These are phyloP conservation scores for Atlantisia rogersi DNA, from an alignment of 2,113 vertebrate species.

Conservation along the genomic window DNA sequence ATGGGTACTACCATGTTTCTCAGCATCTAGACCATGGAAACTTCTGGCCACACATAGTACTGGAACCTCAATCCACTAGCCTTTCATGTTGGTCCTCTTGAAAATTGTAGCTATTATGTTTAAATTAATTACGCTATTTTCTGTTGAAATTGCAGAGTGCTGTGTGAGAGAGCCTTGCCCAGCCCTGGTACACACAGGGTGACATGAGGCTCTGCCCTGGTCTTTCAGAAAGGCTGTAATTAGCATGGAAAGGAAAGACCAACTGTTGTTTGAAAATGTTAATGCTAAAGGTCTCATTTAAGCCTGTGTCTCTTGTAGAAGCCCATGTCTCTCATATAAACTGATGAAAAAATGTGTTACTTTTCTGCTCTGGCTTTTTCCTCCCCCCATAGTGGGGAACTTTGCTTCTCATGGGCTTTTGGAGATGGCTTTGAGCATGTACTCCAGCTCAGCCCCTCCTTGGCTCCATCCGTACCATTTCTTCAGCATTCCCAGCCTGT, in stretches of 20 bases:
- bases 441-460: background rate
- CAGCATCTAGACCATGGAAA: background rate
- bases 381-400: background rate
- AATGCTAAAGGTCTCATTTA: conserved; percentile 2
- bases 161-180: background rate
- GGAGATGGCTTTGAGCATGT: background rate
- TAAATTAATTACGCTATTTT: conserved; percentile 41
- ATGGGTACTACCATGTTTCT: background rate
- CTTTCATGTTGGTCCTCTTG: background rate
- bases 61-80: background rate
- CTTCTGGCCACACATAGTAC: background rate
- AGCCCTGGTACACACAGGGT: accelerated
- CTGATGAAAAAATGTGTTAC: background rate
- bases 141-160: background rate
- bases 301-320: background rate
- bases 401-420: background rate
- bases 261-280: conserved; percentile 40
- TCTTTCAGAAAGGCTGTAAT: conserved; percentile 26
- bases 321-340: background rate
- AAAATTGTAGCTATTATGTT: conserved; percentile 33
- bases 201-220: background rate
- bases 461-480: background rate
- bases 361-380: background rate
- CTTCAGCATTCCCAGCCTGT: background rate
- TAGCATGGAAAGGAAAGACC: background rate